A percentile compares a stretch with the other conserved stretches of the same genome.
Evolutionary conservation across 2,113 vertebrate species (phyloP).

Genomic region (Sarotherodon lohbergeri): DNA sequence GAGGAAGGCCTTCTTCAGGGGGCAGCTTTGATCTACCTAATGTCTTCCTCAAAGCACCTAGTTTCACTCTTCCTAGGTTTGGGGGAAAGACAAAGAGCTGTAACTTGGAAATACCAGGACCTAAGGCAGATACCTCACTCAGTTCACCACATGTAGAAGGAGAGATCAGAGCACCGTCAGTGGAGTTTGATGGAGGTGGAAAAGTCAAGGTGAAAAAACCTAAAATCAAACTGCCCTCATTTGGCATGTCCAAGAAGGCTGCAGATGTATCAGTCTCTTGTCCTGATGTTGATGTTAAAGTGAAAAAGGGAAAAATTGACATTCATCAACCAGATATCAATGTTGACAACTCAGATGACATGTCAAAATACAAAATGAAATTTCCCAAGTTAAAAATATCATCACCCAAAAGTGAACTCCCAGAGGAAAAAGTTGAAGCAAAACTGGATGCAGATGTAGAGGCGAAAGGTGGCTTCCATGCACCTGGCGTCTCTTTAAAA

Average conservation of each 20-base stretch:
- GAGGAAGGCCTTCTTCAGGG: slow-evolving; percentile 62
- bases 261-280: slow-evolving; percentile 40
- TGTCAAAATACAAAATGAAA: slow-evolving; percentile 62
- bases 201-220: slow-evolving; percentile 70
- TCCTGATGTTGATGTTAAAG: slow-evolving; percentile 56
- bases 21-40: slow-evolving; percentile 71
- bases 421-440: slow-evolving; percentile 27
- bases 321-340: slow-evolving; percentile 42
- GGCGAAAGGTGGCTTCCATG: slow-evolving; percentile 45
- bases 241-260: slow-evolving; percentile 71
- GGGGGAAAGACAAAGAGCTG: slow-evolving; percentile 64
- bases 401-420: slow-evolving; percentile 50
- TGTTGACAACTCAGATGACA: slow-evolving; percentile 36
- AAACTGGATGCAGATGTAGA: slow-evolving; percentile 33
- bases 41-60: slow-evolving; percentile 68
- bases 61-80: slow-evolving; percentile 77
- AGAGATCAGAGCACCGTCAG: slow-evolving; percentile 46
- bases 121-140: slow-evolving; percentile 41
- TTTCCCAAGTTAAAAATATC: slow-evolving; percentile 68
- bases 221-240: slow-evolving; percentile 77
- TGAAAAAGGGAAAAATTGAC: slow-evolving; percentile 22
- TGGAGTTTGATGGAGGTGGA: slow-evolving; percentile 57
- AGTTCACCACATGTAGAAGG: slow-evolving; percentile 31
- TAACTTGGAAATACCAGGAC: slow-evolving; percentile 39
- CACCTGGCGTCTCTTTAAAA: slow-evolving; percentile 51